A percentile compares a stretch with the other conserved stretches of the same genome.
These are phyloP conservation scores for Cotesia chilonis DNA, from an alignment of 1,140 invertebrate species.

Conservation along the genomic window DNA sequence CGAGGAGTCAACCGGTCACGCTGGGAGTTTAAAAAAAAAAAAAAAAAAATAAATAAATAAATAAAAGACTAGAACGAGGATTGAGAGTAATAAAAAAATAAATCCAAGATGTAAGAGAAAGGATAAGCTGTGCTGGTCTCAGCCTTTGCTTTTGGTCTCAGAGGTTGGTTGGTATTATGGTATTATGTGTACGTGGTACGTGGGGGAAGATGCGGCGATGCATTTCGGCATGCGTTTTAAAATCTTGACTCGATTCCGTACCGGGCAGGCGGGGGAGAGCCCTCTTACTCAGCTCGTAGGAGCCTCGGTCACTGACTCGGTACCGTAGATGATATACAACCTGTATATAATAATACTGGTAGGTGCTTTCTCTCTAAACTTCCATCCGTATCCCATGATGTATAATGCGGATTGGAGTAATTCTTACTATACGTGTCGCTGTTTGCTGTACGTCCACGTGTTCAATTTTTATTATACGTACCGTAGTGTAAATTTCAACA, in stretches of 20 bases:
- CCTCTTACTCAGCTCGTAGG: neutral
- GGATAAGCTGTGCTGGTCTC: neutral
- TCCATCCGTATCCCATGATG: no score
- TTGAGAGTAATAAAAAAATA: neutral
- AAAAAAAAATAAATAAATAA: neutral
- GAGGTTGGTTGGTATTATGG: no score
- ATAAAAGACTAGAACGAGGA: neutral
- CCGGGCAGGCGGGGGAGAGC: no score
- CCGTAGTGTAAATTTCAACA: no score
- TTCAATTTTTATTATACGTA: neutral
- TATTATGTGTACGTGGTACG: no score
- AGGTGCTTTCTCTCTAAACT: neutral
- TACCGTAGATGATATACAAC: neutral
- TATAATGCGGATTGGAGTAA: no score
- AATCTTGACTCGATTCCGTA: no score
- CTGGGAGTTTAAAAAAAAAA: neutral
- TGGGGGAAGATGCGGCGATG: constrained; percentile 8
- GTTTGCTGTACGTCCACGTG: constrained; percentile 7
- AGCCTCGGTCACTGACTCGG: constrained; percentile 31
- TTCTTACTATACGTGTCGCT: no score
- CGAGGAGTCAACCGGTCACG: constrained; percentile 15
- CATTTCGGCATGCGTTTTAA: constrained; percentile 26
- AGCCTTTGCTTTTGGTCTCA: no score
- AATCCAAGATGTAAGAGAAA: neutral
- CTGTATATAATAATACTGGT: no score